Evolutionary conservation across 2,888 invertebrate genomes (phyloP).

Genomic region (Brachylomia viminalis): DNA sequence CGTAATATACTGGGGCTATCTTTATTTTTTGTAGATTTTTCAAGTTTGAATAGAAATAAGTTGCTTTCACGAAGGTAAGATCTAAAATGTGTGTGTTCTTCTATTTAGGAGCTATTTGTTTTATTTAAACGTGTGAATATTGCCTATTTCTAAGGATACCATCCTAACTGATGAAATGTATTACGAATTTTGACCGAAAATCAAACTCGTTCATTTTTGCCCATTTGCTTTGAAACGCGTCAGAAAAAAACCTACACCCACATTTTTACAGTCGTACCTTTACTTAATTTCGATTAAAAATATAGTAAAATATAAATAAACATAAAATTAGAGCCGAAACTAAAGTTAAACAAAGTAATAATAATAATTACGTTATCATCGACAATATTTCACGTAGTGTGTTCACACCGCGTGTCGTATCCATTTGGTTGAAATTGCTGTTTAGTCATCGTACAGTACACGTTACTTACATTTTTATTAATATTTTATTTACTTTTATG

Average conservation of each 20-base stretch:
- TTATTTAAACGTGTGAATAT: slow-evolving; percentile 6
- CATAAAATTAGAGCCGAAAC: slow-evolving; percentile 9
- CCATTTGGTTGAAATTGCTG: slow-evolving; percentile 89
- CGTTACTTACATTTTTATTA: slow-evolving; percentile 42
- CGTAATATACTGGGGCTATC: fast-evolving
- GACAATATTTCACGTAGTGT: slow-evolving; percentile 66
- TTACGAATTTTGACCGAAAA: background rate
- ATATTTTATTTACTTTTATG: slow-evolving; percentile 21
- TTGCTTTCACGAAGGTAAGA: background rate
- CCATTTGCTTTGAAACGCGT: fast-evolving
- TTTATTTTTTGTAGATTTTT: background rate
- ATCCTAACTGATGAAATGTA: background rate
- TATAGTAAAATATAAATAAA: background rate
- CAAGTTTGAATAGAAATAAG: background rate
- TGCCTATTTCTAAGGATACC: background rate
- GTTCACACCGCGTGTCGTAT: slow-evolving; percentile 78
- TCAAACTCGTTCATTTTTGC: fast-evolving
- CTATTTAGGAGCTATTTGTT: background rate
- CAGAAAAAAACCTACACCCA: background rate
- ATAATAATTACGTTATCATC: slow-evolving; percentile 60
- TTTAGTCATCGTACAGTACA: slow-evolving; percentile 73
- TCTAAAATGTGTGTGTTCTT: background rate
- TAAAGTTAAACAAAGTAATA: slow-evolving; percentile 52
- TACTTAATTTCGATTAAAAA: background rate
- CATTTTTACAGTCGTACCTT: background rate